Evolutionary conservation across 2,113 vertebrate species (phyloP).

Genomic region (Anhinga rufa): DNA sequence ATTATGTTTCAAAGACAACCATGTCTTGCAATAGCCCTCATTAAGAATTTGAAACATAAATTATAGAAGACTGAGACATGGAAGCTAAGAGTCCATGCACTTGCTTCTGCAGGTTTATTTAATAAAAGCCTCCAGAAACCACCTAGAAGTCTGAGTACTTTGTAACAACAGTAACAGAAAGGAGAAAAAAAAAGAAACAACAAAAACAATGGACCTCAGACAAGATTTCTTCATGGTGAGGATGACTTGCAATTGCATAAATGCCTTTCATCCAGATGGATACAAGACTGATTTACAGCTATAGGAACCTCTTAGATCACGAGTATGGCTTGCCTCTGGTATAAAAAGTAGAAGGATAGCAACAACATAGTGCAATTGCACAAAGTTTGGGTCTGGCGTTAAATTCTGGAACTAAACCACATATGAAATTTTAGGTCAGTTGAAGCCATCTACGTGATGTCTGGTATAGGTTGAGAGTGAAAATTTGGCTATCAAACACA

Average conservation of each 20-base stretch:
- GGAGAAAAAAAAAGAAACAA: not conserved
- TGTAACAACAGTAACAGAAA: not conserved
- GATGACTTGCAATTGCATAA: conserved; percentile 35
- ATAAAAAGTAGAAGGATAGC: not conserved
- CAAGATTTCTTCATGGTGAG: not conserved
- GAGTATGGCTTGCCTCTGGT: not conserved
- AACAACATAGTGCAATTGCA: not conserved
- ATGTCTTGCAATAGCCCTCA: not conserved
- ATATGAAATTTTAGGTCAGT: not conserved
- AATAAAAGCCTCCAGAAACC: not conserved
- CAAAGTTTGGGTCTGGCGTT: not conserved
- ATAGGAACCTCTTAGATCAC: not conserved
- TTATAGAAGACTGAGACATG: not conserved
- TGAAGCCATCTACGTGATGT: not conserved
- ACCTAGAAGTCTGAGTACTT: not conserved
- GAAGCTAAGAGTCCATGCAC: not conserved
- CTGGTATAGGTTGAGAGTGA: too few species aligned
- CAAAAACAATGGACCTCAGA: not conserved
- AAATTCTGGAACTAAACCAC: not conserved
- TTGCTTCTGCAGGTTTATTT: not conserved
- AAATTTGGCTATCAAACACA: too few species aligned
- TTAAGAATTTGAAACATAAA: not conserved
- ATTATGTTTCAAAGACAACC: not conserved
- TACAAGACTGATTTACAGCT: not conserved
- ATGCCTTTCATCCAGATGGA: not conserved